Evolutionary conservation across 1,140 invertebrate species (phyloP), one percentile per base, ranked within the genome.

Genomic region (Drosophila pseudoobscura): DNA sequence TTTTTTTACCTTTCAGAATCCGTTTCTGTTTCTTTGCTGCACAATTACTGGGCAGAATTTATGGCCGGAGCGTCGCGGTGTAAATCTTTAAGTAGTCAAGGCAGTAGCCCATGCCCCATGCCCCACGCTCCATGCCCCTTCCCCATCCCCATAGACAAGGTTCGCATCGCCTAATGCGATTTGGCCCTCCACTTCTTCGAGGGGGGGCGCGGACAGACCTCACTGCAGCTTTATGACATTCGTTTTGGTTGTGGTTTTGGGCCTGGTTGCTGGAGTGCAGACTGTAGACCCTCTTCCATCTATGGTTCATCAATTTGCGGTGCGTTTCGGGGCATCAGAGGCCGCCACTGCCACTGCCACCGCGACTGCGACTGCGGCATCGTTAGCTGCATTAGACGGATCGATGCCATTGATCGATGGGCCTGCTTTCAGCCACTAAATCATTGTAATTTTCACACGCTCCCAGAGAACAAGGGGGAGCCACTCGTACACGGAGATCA

Each of bases 401-500:
- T 75, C 58, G 60, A 75, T 75, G 69, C 71, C 43, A 74, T 58
- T 74, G 71, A 75, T 74, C 60, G 60, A 74, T 74, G 70, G 57
- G 70, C 11, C 66, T 53, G 71, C 70, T 44, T 53, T 57, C 70
- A 74, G 71, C 44, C 54, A 74, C 60, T 74, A 74, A 74, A 74
- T 74, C 70, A 74, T 58, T 75, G 71, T 75, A 56, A 75, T 75
- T 75, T 75, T 75, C 71, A 75, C 71, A 75, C 71, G 71, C 70
- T 75, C 22, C 55, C n/a, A 11, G 35, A 73, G 58, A 50, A 61
- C 35, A 46, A 70, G 65, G 45, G 29, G 52, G 29, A 39, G 29
- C 26, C 4, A 9, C 47, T 26, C n/a, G 1, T 24, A 35, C n/a
- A 45, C 20, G 45, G 20, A 54, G 31, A 35, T 52, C 41, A 39